A percentile compares a stretch with the other conserved stretches of the same genome.
These are phyloP conservation scores for Drosophila takahashii DNA, from an alignment of 1,140 invertebrate genomes.

Conservation along the genomic window DNA sequence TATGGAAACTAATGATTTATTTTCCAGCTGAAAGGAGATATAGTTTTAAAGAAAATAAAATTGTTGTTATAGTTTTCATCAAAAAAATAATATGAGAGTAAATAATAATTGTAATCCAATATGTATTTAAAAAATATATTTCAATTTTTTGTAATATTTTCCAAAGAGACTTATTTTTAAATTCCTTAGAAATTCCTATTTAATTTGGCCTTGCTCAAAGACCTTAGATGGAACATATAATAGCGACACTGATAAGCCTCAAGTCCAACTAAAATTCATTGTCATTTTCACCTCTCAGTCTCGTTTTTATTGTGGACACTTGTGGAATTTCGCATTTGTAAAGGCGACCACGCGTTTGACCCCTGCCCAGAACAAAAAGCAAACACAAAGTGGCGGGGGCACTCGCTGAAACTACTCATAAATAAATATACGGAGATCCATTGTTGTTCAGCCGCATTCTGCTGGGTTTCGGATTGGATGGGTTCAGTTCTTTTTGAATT, in stretches of 20 bases:
- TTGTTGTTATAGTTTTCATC: background rate
- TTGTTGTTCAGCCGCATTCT: slow-evolving; percentile 59
- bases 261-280: slow-evolving; percentile 58
- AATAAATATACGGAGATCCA: slow-evolving; percentile 65
- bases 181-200: background rate
- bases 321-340: slow-evolving; percentile 77
- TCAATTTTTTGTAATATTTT: background rate
- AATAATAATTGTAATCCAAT: no score
- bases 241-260: slow-evolving; percentile 28
- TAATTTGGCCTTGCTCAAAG: slow-evolving; percentile 16
- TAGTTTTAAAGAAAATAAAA: background rate
- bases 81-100: background rate
- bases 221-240: slow-evolving; percentile 31
- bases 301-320: slow-evolving; percentile 49
- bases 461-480: slow-evolving; percentile 11
- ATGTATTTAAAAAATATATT: background rate
- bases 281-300: slow-evolving; percentile 57
- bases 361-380: slow-evolving; percentile 15
- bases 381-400: slow-evolving; percentile 19
- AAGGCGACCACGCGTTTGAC: slow-evolving; percentile 73
- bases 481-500: slow-evolving; percentile 35
- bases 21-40: background rate
- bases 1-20: background rate
- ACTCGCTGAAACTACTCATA: slow-evolving; percentile 70
- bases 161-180: background rate